Evolutionary conservation across 1,140 invertebrate species (phyloP).

Genomic region (Leptinotarsa texana): DNA sequence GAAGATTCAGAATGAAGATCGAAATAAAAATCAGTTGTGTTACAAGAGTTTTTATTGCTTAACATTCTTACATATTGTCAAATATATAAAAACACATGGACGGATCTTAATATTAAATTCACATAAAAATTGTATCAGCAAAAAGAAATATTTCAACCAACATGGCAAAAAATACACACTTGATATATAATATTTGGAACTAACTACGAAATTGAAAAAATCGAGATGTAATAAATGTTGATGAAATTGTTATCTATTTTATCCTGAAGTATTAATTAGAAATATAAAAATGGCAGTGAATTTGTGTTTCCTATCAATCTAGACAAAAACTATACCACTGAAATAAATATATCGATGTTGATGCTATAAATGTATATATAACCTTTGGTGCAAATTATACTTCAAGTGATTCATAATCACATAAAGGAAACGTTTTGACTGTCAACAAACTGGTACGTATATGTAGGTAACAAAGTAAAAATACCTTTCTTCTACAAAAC

Average conservation of each 20-base stretch:
- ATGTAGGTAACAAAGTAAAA: slow-evolving; percentile 1
- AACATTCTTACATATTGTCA: background rate
- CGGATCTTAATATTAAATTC: background rate
- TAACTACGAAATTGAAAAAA: too few relatives aligned
- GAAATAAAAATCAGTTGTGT: too few relatives aligned
- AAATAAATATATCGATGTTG: background rate
- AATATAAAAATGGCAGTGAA: slow-evolving; percentile 20
- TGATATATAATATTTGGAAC: too few relatives aligned
- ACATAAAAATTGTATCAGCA: too few relatives aligned
- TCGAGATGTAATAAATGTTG: too few relatives aligned
- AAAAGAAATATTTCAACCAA: too few relatives aligned
- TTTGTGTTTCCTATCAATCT: background rate
- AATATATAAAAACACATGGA: slow-evolving; percentile 1
- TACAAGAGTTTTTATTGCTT: background rate
- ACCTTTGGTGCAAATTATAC: slow-evolving; percentile 20
- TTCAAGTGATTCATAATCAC: background rate
- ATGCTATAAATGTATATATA: background rate
- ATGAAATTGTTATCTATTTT: too few relatives aligned
- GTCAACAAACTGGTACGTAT: background rate
- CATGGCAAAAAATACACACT: too few relatives aligned
- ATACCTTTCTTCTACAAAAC: background rate
- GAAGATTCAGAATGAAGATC: too few relatives aligned
- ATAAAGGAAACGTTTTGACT: background rate
- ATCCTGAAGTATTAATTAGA: too few relatives aligned
- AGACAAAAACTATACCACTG: background rate